phyloP scores from a whole-genome alignment of 2,797 vertebrate species.

The Eulemur mongoz region DNA sequence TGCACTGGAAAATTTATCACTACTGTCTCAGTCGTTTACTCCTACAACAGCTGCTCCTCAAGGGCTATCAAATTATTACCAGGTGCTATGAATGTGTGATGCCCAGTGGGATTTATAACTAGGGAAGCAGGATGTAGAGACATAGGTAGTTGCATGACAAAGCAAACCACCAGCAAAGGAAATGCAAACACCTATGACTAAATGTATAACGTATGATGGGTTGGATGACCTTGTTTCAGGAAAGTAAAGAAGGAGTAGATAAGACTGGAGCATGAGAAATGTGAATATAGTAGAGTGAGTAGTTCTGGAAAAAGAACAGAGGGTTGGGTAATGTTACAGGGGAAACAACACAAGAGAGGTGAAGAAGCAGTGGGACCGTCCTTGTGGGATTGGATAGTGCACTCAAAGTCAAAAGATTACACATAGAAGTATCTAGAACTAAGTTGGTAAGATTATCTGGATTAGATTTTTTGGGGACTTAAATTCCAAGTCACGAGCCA shows the following conservation, averaged over 20 bases:
- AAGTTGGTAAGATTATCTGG: not conserved
- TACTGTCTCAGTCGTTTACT: not conserved
- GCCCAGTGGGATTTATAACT: not conserved
- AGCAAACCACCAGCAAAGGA: not conserved
- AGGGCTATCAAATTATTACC: not conserved
- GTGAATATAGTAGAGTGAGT: not conserved
- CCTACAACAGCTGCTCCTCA: not conserved
- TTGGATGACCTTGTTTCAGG: not conserved
- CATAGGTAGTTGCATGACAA: not conserved
- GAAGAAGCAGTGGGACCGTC: not conserved
- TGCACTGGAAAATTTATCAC: not conserved
- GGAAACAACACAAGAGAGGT: not conserved
- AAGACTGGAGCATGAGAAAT: not conserved
- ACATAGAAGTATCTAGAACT: not conserved
- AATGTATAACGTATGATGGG: not conserved
- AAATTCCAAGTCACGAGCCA: not conserved
- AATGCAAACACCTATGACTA: not conserved
- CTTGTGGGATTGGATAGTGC: fast-evolving
- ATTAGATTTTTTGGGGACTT: not conserved
- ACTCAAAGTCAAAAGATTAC: not conserved
- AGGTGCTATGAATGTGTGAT: not conserved
- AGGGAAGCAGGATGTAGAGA: not conserved
- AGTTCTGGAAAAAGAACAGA: not conserved
- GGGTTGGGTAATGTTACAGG: not conserved
- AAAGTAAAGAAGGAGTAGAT: not conserved